These are phyloP conservation scores for Tineola bisselliella DNA, from an alignment of 2,888 invertebrate species.

Conservation along the genomic window DNA sequence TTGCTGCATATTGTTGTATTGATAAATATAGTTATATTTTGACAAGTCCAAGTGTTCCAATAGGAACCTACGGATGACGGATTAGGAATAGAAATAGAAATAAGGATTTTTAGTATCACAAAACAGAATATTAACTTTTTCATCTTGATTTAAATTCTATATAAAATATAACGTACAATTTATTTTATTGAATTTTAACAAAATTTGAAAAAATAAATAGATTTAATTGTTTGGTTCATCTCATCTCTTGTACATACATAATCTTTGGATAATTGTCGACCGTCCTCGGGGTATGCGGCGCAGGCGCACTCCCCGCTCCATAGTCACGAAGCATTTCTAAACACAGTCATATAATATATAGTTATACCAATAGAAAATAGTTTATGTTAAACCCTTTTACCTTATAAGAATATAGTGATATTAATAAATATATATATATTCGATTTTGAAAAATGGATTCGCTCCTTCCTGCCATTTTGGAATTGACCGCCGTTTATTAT, in stretches of 20 bases:
- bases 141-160: too few species aligned
- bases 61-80: too few species aligned
- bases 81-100: too few species aligned
- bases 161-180: too few species aligned
- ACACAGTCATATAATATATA: constrained; percentile 31
- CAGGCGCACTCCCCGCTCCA: constrained; percentile 28
- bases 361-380: constrained; percentile 18
- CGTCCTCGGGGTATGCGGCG: constrained; percentile 44
- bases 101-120: too few species aligned
- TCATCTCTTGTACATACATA: constrained; percentile 32
- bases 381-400: constrained; percentile 56
- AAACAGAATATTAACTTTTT: too few species aligned
- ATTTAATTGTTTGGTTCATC: constrained; percentile 20
- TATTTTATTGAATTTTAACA: too few species aligned
- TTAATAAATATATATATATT: neutral
- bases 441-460: neutral
- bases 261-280: constrained; percentile 55
- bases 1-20: too few species aligned
- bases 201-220: too few species aligned
- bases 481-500: neutral
- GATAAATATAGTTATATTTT: too few species aligned
- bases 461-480: neutral
- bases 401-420: constrained; percentile 33
- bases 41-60: too few species aligned
- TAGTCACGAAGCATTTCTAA: constrained; percentile 57